Base-by-base conservation (phyloP, 2,888 invertebrate genomes). In the Drosophila phalerata region DNA sequence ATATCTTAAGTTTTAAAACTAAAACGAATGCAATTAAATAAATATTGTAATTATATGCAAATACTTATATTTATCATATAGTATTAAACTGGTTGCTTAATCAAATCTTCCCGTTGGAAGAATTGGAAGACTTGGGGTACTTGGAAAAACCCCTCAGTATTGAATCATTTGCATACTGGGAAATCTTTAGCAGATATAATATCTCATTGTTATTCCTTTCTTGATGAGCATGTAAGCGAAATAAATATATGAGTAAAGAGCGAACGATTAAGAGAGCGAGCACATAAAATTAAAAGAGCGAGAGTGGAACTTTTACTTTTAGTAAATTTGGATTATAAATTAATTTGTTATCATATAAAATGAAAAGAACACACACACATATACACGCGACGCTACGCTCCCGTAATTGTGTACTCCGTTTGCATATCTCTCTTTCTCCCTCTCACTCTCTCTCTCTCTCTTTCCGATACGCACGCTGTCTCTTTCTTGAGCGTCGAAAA, bases 291-390 rank as follows among this genome's bases (percentile, higher is more conserved):
- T 0, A 60, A 37, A 30, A 5, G 25, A 9, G n/a, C 15, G 9
- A 42, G 62, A 43, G 48, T 13, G 34, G 10, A 4, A 49, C 69
- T 62, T 63, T 53, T 30, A 68, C 48, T 48, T 65, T 69, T 61
- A 10, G 28, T 30, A 32, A 60, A 42, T 51, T 68, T 52, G 25
- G 69, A 88, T 85, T 86, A 77, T 84, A 88, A 86, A 86, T 85
- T 79, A 74, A 84, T 83, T 83, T 84, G 81, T 88, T 84, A 84
- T 84, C 89, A 86, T 69, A 72, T 40, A 52, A 47, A 63, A 30
- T 38, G 45, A 45, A 64, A 61, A 61, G 25, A 52, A 55, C 71
- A 11, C 34, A 37, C 34, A 37, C 15, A 13, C 9, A 37, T 10
- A 11, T 13, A n/a, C 15, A 17, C 22, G 17, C 30, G 17, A 10